Evolutionary conservation across 2,797 vertebrate genomes (phyloP).

Genomic region (Prunella strophiata): DNA sequence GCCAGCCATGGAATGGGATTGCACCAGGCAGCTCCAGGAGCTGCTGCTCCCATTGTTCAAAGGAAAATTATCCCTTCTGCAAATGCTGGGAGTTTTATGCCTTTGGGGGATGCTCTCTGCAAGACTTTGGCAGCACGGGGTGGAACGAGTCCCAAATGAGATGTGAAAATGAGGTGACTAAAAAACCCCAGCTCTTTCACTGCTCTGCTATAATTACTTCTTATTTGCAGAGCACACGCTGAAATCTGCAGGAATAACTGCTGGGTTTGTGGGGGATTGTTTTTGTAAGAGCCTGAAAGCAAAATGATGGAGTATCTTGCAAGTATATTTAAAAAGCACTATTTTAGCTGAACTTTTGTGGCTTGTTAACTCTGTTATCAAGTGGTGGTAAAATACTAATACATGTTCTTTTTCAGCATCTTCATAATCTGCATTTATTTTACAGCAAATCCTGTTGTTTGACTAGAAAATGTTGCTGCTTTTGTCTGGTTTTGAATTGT

Average conservation of each 20-base stretch:
- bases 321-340: constrained; percentile 40
- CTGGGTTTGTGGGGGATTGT: constrained; percentile 16
- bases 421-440: background rate
- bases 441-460: background rate
- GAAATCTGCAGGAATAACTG: constrained; percentile 35
- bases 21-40: background rate
- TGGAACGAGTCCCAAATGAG: background rate
- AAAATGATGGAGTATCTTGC: constrained; percentile 42
- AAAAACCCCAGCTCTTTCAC: background rate
- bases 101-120: constrained; percentile 27
- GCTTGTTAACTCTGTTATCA: background rate
- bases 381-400: background rate
- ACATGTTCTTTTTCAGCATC: background rate
- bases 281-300: constrained; percentile 2
- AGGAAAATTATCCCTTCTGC: background rate
- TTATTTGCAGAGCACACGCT: constrained; percentile 2
- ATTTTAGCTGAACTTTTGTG: constrained; percentile 45
- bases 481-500: background rate
- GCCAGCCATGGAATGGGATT: background rate
- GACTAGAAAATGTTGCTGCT: background rate
- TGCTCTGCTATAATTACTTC: constrained; percentile 35
- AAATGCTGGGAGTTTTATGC: background rate
- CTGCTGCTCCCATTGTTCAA: background rate
- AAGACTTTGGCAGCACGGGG: background rate
- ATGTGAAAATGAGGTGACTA: background rate